Evolutionary conservation across 2,888 invertebrate genomes (phyloP), one percentile per base, ranked within the genome.

Genomic region (Gisinianus flammeolus): DNA sequence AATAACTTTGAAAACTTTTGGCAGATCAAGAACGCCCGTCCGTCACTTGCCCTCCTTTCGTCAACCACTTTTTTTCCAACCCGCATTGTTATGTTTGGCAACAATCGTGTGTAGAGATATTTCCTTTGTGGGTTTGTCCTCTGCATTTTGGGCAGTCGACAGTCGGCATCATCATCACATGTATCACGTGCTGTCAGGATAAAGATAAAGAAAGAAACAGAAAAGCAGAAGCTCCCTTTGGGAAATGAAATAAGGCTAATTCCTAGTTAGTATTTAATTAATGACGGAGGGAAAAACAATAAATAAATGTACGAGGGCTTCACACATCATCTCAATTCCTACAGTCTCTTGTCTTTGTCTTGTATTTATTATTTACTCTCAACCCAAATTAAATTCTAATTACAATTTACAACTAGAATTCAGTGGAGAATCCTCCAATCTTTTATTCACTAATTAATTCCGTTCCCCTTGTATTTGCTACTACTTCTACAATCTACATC

Each of bases 11-110:
- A 8, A 62, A 62, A 28, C 24, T 26, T 52, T 44, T 70, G 54
- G 54, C 70, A 70, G 70, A 70, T 54, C 69, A 69, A 69, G 69
- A 69, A 69, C 44, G 69, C 19, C 19, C 22, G 12, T 16, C 70
- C 30, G 52, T 22, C 52, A 70, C 70, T 70, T 70, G 70, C 52
- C 70, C 70, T 70, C 70, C 10, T 70, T 70, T 52, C 24, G 4
- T n/a, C 4, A 12, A 5, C 16, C 54, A 16, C 19, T n/a, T 3
- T 8, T 3, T 54, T 4, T 54, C n/a, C n/a, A 5, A 26, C 26
- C 26, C 6, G 28, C 5, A 62, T 24, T 28, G 26, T 62, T 62
- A 62, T 62, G 5, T 28, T 62, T 62, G 62, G 62, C 26, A 24
- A 62, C 62, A 62, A 62, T 8, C n/a, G 54, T 16, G 16, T 44